Evolutionary conservation across 2,113 vertebrate species (phyloP), one percentile per base, ranked within the genome.

Genomic region (Hemichromis elongatus): DNA sequence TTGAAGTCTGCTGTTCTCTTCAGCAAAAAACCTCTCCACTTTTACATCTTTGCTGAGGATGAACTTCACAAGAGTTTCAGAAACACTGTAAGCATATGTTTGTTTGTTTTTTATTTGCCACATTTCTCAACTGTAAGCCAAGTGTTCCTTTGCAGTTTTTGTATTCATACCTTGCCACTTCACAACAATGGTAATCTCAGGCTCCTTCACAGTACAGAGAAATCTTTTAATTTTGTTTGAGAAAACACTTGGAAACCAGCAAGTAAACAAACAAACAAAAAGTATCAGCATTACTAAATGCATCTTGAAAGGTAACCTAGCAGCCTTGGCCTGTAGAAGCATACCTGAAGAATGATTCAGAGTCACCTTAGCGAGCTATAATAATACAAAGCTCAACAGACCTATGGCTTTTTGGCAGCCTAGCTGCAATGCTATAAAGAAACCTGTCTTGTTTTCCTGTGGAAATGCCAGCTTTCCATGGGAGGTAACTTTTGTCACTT

Each of bases 31-130:
- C 95, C 93, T 30, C 95, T 99, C 26, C 96, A 97, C 55, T 98
- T 99, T 90, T 96, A 99, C 95, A 97, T 99, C 94, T 99, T 99
- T 95, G 97, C 99, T 40, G 98, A 99, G 92, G 97, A 98, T 56
- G 95, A 98, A 19, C 96, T 99, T 7, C 98, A 98, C n/a, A 77
- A 90, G 13, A 94, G 95, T 86, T 99, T 99, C 93, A 97, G 86
- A 96, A 84, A 77, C 63, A 93, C 93, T 88, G 98, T 99, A 92
- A 97, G 98, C 88, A 52, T 52, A 13, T 13, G 45, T 30, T n/a
- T n/a, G n/a, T n/a, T n/a, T n/a, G 42, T 28, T 9, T 30, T 75
- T 47, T 2, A 19, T 75, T 75, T 75, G 42, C 16, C 28, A 19
- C 18, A 16, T 10, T 70, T 70, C 40, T 18, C 24, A 30, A 19